Conservation (phyloP, 2,888 invertebrate genomes). For the Drosophila falleni region DNA sequence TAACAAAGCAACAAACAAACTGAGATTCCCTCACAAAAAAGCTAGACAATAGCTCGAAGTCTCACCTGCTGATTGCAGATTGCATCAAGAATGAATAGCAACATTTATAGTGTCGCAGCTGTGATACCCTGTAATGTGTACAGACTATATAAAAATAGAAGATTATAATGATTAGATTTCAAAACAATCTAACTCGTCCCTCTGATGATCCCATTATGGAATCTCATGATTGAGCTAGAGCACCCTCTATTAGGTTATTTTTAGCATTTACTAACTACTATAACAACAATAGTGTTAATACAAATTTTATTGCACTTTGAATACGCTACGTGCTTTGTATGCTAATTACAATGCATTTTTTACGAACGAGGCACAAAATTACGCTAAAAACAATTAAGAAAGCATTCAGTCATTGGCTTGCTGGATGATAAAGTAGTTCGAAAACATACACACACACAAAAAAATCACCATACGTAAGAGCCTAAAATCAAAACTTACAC, state of each 20-base stretch:
- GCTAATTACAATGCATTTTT: conserved; percentile 62
- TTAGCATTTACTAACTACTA: conserved; percentile 33
- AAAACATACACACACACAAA: conserved; percentile 9
- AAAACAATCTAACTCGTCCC: not conserved
- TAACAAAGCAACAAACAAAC: conserved; percentile 8
- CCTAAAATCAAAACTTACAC: conserved; percentile 3
- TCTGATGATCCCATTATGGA: not conserved
- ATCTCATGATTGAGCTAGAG: not conserved
- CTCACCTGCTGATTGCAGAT: conserved; percentile 23
- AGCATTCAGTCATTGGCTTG: conserved; percentile 57
- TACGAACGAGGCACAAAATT: conserved; percentile 25
- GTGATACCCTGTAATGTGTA: not conserved
- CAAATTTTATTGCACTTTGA: conserved; percentile 64
- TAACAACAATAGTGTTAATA: conserved; percentile 55
- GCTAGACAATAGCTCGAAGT: conserved; percentile 28
- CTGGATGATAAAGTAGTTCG: conserved; percentile 36
- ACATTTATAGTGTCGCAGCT: not conserved
- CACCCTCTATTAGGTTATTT: not conserved
- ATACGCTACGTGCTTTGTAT: conserved; percentile 72
- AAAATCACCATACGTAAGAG: conserved; percentile 13
- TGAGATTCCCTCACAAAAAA: conserved; percentile 6
- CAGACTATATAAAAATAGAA: not conserved
- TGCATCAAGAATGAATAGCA: conserved; percentile 3
- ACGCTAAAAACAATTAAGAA: conserved; percentile 58
- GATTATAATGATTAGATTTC: not conserved